phyloP scores from a whole-genome alignment of 2,888 invertebrate species.

The Drosophila prostipennis region DNA sequence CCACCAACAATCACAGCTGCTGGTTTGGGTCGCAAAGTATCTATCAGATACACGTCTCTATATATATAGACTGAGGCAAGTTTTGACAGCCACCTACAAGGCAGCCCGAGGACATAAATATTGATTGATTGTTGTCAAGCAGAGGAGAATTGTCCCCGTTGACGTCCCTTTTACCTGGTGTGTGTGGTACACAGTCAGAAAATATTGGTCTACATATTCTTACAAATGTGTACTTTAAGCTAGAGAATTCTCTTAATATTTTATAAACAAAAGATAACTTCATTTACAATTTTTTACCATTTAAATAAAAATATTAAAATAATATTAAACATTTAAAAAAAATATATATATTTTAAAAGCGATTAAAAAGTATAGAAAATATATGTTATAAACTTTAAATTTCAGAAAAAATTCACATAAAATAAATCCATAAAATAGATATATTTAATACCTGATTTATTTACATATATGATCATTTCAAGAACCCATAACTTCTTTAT shows the following conservation, averaged over 20 bases:
- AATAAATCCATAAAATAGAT: too few relatives aligned
- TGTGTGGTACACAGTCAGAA: not conserved
- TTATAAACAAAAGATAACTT: too few relatives aligned
- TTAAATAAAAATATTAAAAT: too few relatives aligned
- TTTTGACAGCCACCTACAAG: conserved; percentile 58
- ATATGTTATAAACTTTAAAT: not conserved
- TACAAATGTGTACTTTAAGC: too few relatives aligned
- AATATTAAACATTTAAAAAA: too few relatives aligned
- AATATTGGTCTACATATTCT: not conserved
- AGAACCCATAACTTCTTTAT: not conserved
- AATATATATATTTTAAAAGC: too few relatives aligned
- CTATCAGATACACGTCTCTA: conserved; percentile 30
- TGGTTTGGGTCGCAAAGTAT: conserved; percentile 28
- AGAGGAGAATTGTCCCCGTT: conserved; percentile 47
- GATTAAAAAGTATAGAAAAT: too few relatives aligned
- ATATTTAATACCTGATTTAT: too few relatives aligned
- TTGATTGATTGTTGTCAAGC: conserved; percentile 78
- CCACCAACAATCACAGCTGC: conserved; percentile 61
- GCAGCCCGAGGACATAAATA: conserved; percentile 73
- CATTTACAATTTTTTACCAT: too few relatives aligned
- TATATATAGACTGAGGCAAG: conserved; percentile 24
- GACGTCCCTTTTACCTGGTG: conserved; percentile 11
- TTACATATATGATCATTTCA: too few relatives aligned
- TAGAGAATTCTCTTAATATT: too few relatives aligned
- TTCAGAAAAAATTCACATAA: too few relatives aligned